Percentiles rank a stretch among this genome's conserved stretches.
These are phyloP conservation scores for Guaruba guarouba DNA, from an alignment of 2,113 vertebrate species.

Conservation along the genomic window DNA sequence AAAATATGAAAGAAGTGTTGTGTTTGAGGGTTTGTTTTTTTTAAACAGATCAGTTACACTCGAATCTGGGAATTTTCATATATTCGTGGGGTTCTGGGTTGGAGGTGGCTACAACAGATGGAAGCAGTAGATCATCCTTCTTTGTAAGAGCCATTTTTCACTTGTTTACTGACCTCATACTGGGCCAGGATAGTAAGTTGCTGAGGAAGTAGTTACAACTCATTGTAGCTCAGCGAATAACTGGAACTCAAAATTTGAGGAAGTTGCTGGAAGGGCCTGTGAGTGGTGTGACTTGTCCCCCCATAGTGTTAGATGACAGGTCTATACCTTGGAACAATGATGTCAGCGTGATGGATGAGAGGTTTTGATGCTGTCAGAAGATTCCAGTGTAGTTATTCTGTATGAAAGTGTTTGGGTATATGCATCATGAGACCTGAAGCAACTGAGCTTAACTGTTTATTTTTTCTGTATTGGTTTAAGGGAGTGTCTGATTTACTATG, in stretches of 20 bases:
- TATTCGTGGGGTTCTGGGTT: background rate
- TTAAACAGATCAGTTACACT: background rate
- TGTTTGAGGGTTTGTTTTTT: background rate
- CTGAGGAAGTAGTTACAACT: background rate
- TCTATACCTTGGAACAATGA: accelerated
- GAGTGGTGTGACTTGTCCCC: background rate
- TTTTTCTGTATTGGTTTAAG: background rate
- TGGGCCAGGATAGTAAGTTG: background rate
- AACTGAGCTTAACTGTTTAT: accelerated
- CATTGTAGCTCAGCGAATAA: background rate
- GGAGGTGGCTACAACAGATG: background rate
- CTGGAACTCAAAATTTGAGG: background rate
- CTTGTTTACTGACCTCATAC: background rate
- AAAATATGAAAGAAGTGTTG: background rate
- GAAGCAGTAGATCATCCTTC: background rate
- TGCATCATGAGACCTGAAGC: background rate
- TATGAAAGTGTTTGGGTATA: background rate
- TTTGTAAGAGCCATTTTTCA: background rate
- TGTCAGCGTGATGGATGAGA: background rate
- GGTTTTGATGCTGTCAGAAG: background rate
- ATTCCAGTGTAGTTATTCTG: background rate
- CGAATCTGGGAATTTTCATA: background rate
- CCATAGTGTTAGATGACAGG: background rate
- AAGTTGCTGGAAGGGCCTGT: background rate
- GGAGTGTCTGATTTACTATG: background rate